Conservation (phyloP, 92 coral and sea anemone species). For the Epizoanthus illoricatus region DNA sequence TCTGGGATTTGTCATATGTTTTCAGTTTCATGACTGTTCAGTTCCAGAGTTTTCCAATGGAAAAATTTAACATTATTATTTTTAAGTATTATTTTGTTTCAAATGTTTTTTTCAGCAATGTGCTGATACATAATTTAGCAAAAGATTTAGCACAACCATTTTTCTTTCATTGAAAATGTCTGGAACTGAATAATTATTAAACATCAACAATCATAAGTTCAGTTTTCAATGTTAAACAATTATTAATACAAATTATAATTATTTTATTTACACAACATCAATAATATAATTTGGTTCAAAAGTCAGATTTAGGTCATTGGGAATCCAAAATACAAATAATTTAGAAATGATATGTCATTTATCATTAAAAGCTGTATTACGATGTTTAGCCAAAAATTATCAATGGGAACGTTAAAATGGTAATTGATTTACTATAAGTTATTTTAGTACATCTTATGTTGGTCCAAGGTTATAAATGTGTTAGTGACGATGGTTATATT, state of each 20-base stretch:
- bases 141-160: background rate
- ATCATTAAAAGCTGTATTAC: background rate
- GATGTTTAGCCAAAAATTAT: too few species aligned
- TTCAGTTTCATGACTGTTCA: background rate
- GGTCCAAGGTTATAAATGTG: too few species aligned
- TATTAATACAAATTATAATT: background rate
- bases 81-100: background rate
- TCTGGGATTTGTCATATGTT: too few species aligned
- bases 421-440: too few species aligned
- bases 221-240: background rate
- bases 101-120: background rate
- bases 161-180: conserved; percentile 11
- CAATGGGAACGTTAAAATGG: too few species aligned
- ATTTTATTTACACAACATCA: background rate
- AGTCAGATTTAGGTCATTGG: background rate
- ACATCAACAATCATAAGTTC: background rate
- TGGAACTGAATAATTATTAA: conserved; percentile 17
- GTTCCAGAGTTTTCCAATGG: conserved; percentile 1
- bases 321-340: too few species aligned
- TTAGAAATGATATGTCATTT: background rate
- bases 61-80: background rate
- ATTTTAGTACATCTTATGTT: too few species aligned
- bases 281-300: background rate
- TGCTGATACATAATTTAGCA: background rate
- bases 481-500: too few species aligned